A percentile compares a stretch with the other conserved stretches of the same genome.
These are phyloP conservation scores for Anabacerthia variegaticeps DNA, from an alignment of 2,797 vertebrate species.

Conservation along the genomic window DNA sequence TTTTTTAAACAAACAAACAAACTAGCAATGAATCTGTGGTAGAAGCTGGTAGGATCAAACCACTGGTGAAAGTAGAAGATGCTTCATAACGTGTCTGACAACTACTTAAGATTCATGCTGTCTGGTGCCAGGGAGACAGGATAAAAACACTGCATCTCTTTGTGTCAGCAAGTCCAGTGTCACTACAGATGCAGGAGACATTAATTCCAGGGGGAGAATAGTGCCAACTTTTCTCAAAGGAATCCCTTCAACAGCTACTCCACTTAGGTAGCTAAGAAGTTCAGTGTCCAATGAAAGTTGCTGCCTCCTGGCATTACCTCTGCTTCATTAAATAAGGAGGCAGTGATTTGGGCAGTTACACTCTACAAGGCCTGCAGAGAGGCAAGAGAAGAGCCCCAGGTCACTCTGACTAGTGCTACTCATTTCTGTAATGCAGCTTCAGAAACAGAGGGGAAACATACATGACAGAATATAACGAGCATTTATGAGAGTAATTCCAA, in stretches of 20 bases:
- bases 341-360: background rate
- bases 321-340: conserved; percentile 38
- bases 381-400: background rate
- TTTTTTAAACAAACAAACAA: background rate
- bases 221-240: conserved; percentile 58
- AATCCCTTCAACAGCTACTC: conserved; percentile 46
- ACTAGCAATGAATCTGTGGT: background rate
- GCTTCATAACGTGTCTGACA: conserved; percentile 24
- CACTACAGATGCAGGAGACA: conserved; percentile 48
- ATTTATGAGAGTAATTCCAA: background rate
- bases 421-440: conserved; percentile 6
- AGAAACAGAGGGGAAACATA: background rate
- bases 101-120: conserved; percentile 4
- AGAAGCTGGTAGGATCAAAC: background rate
- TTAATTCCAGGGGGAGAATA: conserved; percentile 23
- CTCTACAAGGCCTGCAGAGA: background rate
- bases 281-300: conserved; percentile 19
- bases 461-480: background rate
- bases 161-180: conserved; percentile 23
- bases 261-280: conserved; percentile 41
- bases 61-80: conserved; percentile 20
- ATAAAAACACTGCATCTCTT: conserved; percentile 57
- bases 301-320: conserved; percentile 46
- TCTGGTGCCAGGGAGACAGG: conserved; percentile 41
- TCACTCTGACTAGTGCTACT: background rate